phyloP scores from a whole-genome alignment of 2,888 invertebrate genomes.

The Folsomia manolachei region DNA sequence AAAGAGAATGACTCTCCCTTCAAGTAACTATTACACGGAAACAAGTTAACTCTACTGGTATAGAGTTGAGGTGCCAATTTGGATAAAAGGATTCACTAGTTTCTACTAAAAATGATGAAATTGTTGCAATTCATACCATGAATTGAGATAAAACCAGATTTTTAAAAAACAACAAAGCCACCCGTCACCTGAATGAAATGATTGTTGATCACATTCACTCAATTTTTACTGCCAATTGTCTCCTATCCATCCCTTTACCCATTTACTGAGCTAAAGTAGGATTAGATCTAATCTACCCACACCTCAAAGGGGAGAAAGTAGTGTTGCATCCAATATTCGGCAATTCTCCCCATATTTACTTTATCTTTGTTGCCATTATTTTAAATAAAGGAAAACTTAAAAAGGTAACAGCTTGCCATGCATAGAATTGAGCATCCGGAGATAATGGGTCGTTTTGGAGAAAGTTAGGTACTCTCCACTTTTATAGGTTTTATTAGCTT shows the following conservation, averaged over 20 bases:
- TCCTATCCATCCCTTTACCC: not conserved
- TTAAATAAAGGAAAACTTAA: conserved; percentile 13
- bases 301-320: not conserved
- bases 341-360: conserved; percentile 13
- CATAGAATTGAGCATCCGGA: not conserved
- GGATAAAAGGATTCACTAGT: conserved; percentile 51
- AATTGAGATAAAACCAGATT: too few species aligned
- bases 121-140: too few species aligned
- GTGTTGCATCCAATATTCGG: not conserved
- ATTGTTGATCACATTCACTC: too few species aligned
- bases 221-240: not conserved
- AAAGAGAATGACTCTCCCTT: conserved; percentile 37
- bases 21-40: not conserved
- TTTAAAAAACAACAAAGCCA: too few species aligned
- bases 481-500: not conserved
- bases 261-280: not conserved
- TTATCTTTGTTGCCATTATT: conserved; percentile 11
- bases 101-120: too few species aligned
- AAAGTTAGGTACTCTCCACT: not conserved
- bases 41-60: too few species aligned
- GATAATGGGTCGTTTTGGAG: not conserved
- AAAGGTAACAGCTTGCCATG: conserved; percentile 30
- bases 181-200: too few species aligned
- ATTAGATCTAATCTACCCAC: not conserved
- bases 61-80: conserved; percentile 50